A percentile compares a stretch with the other conserved stretches of the same genome.
Evolutionary conservation across 2,113 vertebrate genomes (phyloP).

Genomic region (Hyperopisus bebe): DNA sequence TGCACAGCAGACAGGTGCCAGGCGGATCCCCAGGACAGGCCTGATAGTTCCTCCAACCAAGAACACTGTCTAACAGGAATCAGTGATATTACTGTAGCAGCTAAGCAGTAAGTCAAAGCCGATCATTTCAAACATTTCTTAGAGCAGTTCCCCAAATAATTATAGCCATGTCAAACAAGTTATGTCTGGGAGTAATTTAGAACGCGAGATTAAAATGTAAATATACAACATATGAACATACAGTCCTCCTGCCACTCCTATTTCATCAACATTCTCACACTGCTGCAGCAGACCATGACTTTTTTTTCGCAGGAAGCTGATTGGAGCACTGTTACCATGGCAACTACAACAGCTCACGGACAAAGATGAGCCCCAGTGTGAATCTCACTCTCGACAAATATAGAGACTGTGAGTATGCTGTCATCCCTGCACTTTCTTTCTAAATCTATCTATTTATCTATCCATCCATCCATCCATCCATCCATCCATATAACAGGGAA

Average conservation of each 20-base stretch:
- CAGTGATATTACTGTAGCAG: background rate
- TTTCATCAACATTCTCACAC: constrained; percentile 6
- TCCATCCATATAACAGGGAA: background rate
- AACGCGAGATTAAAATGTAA: background rate
- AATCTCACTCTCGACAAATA: background rate
- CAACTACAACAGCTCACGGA: constrained; percentile 52
- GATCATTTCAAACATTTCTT: background rate
- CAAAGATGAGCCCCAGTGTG: constrained; percentile 42
- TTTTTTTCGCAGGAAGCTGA: constrained; percentile 39
- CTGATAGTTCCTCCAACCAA: background rate
- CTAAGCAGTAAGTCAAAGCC: background rate
- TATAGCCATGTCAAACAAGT: background rate
- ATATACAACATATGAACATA: background rate
- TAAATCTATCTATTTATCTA: background rate
- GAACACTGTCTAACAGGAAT: background rate
- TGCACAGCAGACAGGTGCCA: background rate
- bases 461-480: background rate
- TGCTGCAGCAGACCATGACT: constrained; percentile 32
- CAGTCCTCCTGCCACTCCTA: background rate
- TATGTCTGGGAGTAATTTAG: background rate
- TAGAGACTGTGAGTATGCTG: background rate
- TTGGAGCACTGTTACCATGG: constrained; percentile 50
- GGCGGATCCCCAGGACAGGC: background rate
- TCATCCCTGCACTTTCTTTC: background rate
- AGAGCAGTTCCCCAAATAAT: background rate